Base-by-base conservation (phyloP, 2,797 vertebrate genomes). In the Catharus ustulatus region DNA sequence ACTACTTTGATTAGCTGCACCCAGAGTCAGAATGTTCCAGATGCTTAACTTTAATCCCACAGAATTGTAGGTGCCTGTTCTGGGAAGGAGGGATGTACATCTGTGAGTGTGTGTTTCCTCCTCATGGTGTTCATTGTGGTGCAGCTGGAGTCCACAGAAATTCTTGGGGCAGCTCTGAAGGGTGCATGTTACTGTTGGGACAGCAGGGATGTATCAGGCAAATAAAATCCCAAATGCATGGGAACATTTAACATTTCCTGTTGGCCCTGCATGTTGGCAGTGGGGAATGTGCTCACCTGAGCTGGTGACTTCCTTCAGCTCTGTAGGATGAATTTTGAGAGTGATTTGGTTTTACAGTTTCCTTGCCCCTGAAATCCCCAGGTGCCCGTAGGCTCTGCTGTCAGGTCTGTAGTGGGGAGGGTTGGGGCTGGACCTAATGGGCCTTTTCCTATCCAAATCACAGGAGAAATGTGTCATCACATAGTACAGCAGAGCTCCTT, bases 111-210 rank as follows among this genome's bases (percentile, higher is more conserved):
- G 29, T 46, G 30, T 66, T 91, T 62, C 14, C 30, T 49, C 34
- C 59, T 55, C 34, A 0, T 9, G 5, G 5, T 1, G 6, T 40
- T 72, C 2, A 2, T 23, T 34, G 51, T 62, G 59, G 32, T 64
- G 51, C 29, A 61, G 49, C 58, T 78, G 54, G 57, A 89, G 13
- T 12, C 34, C 63, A 29, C 61, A n/a, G 51, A 24, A 77, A 12
- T 51, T 43, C 52, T 16, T 12, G 45, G n/a, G 74, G 74, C 68
- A 57, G 32, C 34, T 45, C 42, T 49, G 58, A 38, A 72, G 20
- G 18, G 3, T 54, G 74, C 58, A 13, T 3, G 0, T 24, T 42
- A 30, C 48, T 73, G 83, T 15, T 40, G n/a, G 55, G 75, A 32
- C 21, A 83, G 55, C 63, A 61, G 1, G 15, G 59, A 9, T 78